Percentiles rank a stretch among this genome's conserved stretches.
Conservation (phyloP, 23 tunicate species). For the Ciona savignyi region DNA sequence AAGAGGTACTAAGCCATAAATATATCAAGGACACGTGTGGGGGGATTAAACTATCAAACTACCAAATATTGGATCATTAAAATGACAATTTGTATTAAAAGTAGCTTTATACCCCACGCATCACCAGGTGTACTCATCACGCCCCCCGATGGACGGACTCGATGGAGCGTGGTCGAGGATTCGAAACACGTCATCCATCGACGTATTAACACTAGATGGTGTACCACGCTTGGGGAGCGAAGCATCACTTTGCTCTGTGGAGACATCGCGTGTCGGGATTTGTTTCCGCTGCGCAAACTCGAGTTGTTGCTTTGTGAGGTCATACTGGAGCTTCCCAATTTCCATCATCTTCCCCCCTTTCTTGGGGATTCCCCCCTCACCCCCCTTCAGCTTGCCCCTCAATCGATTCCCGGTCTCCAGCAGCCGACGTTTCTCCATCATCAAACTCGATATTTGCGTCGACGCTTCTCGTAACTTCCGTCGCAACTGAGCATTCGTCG, state of each 20-base stretch:
- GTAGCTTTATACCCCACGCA: no score
- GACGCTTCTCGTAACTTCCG: not conserved
- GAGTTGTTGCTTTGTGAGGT: slow-evolving; percentile 36
- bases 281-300: slow-evolving; percentile 24
- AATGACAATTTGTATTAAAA: no score
- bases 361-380: no score
- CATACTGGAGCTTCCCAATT: slow-evolving; percentile 61
- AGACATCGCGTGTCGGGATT: not conserved
- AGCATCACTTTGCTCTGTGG: not conserved
- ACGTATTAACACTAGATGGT: slow-evolving; percentile 8
- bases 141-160: slow-evolving; percentile 68
- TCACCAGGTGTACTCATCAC: no score
- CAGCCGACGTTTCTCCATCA: slow-evolving; percentile 37
- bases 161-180: slow-evolving; percentile 51
- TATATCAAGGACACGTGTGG: no score
- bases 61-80: no score
- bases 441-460: not conserved
- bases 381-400: slow-evolving; percentile 35
- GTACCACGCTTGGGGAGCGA: not conserved
- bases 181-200: slow-evolving; percentile 43
- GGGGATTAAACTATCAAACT: no score
- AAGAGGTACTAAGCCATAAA: no score
- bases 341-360: slow-evolving; percentile 19
- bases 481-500: not conserved
- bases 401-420: slow-evolving; percentile 51